Evolutionary conservation across 2,888 invertebrate species (phyloP).

Genomic region (Tubulanus polymorphus): DNA sequence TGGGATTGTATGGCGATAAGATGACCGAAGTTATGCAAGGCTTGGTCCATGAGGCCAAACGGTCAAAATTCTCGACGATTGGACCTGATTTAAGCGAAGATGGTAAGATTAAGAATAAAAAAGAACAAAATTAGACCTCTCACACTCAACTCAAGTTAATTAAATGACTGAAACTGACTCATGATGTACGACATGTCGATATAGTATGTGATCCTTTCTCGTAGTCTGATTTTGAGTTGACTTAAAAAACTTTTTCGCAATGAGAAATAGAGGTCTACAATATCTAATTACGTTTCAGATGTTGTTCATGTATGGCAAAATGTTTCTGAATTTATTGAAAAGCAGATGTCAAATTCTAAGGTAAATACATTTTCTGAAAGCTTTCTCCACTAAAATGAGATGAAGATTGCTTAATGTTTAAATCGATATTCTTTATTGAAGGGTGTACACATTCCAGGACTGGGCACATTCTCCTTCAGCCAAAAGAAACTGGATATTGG

Average conservation of each 20-base stretch:
- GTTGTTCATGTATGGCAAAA: constrained; percentile 50
- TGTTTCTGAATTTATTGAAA: constrained; percentile 48
- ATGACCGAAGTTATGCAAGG: constrained; percentile 45
- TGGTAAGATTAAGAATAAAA: too few relatives aligned
- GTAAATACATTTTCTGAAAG: constrained; percentile 30
- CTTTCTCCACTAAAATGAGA: too few relatives aligned
- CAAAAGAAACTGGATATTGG: constrained; percentile 52
- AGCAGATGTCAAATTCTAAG: constrained; percentile 49
- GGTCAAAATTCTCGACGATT: constrained; percentile 42
- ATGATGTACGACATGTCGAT: too few relatives aligned
- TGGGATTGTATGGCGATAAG: constrained; percentile 9
- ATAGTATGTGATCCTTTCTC: too few relatives aligned
- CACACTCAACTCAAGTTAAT: too few relatives aligned
- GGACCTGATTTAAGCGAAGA: constrained; percentile 40
- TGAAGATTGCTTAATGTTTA: too few relatives aligned
- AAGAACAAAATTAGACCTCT: too few relatives aligned
- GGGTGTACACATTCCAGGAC: constrained; percentile 47
- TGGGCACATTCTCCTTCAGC: constrained; percentile 51
- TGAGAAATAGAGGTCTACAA: too few relatives aligned
- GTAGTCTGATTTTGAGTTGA: too few relatives aligned
- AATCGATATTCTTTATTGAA: constrained; percentile 29
- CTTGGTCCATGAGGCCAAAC: constrained; percentile 44
- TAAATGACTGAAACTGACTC: too few relatives aligned
- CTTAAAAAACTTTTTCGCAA: too few relatives aligned
- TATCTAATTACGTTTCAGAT: too few relatives aligned